Conservation (phyloP, 2,888 invertebrate genomes). For the Synanthedon andrenaeformis region DNA sequence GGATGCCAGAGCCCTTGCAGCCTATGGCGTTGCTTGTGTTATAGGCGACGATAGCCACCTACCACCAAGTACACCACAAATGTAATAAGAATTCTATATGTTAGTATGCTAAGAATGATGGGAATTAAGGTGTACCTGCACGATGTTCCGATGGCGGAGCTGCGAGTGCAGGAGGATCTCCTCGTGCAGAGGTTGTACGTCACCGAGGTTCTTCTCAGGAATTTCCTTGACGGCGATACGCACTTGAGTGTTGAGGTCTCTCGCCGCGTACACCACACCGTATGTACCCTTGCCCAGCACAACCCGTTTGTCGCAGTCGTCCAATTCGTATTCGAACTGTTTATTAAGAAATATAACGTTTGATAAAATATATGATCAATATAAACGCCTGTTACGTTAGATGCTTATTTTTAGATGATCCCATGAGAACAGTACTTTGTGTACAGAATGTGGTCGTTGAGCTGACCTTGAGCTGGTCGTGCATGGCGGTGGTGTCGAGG, state of each 20-base stretch:
- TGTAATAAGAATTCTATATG: too few relatives aligned
- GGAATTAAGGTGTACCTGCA: slow-evolving; percentile 69
- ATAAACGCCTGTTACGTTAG: too few relatives aligned
- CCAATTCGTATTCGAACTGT: slow-evolving; percentile 93
- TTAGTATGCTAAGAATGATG: too few relatives aligned
- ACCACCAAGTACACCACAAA: too few relatives aligned
- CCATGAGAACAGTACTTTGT: too few relatives aligned
- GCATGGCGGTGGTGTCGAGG: slow-evolving; percentile 79
- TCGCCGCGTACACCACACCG: slow-evolving; percentile 93
- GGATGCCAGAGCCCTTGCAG: too few relatives aligned
- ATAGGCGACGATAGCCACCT: too few relatives aligned
- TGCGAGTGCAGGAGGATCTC: slow-evolving; percentile 98
- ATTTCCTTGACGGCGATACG: slow-evolving; percentile 98
- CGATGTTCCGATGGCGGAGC: slow-evolving; percentile 94
- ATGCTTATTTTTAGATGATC: too few relatives aligned
- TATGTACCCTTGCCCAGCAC: slow-evolving; percentile 96
- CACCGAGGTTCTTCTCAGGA: slow-evolving; percentile 94
- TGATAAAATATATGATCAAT: not conserved
- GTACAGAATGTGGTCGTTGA: too few relatives aligned
- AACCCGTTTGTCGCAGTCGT: slow-evolving; percentile 88
- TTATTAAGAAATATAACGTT: not conserved
- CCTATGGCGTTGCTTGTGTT: too few relatives aligned
- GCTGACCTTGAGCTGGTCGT: slow-evolving; percentile 78
- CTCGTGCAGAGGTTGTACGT: slow-evolving; percentile 97
- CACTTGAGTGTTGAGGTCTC: slow-evolving; percentile 93